Percentiles rank a stretch among this genome's conserved stretches.
Evolutionary conservation across 2,888 invertebrate species (phyloP).

Genomic region (Saturnia pavonia): DNA sequence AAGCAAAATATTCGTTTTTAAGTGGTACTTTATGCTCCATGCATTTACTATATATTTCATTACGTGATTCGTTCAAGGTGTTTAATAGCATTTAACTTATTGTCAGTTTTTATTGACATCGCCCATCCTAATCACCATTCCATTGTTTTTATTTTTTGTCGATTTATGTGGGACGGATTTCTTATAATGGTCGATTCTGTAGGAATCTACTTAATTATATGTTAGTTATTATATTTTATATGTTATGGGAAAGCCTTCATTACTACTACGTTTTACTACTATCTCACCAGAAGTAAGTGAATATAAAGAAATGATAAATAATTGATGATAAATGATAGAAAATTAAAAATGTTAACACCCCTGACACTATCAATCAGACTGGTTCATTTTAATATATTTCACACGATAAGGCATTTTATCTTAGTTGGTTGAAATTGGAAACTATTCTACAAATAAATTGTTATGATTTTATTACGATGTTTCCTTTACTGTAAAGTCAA

Average conservation of each 20-base stretch:
- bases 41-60: neutral
- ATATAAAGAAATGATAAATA: too few relatives aligned
- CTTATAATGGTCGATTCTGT: neutral
- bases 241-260: neutral
- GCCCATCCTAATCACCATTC: neutral
- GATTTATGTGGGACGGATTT: neutral
- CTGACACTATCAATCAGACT: neutral
- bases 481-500: neutral
- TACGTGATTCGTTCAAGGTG: neutral
- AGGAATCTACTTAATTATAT: neutral
- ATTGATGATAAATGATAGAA: too few relatives aligned
- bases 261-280: neutral
- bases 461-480: neutral
- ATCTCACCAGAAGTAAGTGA: neutral
- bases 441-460: neutral
- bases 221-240: neutral
- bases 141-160: slow-evolving; percentile 5
- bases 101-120: neutral
- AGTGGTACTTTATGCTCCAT: neutral
- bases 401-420: neutral
- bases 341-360: too few relatives aligned
- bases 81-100: neutral
- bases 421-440: too few relatives aligned
- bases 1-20: too few relatives aligned
- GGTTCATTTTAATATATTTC: neutral